A percentile compares a stretch with the other conserved stretches of the same genome.
These are phyloP conservation scores for Galeopsomyia nigrocyanea DNA, from an alignment of 2,888 invertebrate species.

Conservation along the genomic window DNA sequence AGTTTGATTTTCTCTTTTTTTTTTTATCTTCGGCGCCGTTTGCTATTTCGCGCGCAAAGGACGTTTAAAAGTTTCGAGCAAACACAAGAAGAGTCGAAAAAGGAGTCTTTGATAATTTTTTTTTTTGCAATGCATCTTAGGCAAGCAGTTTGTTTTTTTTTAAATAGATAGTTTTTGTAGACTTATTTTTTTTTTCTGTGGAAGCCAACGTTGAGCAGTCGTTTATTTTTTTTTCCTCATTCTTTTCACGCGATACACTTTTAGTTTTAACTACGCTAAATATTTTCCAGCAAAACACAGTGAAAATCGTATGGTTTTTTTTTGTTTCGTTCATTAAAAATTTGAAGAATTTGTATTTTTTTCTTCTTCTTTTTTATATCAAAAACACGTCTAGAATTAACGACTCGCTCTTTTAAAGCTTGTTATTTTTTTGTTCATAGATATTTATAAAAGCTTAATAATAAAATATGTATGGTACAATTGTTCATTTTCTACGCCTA, in stretches of 20 bases:
- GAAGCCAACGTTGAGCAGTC: conserved; percentile 47
- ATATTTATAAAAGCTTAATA: conserved; percentile 46
- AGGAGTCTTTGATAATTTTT: conserved; percentile 1
- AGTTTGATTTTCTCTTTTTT: conserved; percentile 36
- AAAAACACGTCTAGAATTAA: conserved; percentile 47
- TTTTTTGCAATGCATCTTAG: conserved; percentile 38
- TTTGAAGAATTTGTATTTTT: conserved; percentile 27
- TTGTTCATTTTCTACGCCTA: conserved; percentile 28
- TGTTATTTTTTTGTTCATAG: conserved; percentile 30
- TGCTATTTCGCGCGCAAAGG: no score
- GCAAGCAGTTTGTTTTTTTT: conserved; percentile 38
- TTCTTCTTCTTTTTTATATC: conserved; percentile 41
- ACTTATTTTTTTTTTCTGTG: conserved; percentile 8
- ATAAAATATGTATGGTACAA: conserved; percentile 40
- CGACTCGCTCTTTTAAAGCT: conserved; percentile 37
- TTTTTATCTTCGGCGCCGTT: conserved; percentile 6
- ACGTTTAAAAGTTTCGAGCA: no score
- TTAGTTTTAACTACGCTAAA: conserved; percentile 37
- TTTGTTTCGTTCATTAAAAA: conserved; percentile 26
- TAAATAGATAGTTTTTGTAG: no score
- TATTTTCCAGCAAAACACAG: conserved; percentile 47
- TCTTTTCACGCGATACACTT: neutral
- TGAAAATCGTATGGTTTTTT: conserved; percentile 40
- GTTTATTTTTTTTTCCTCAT: conserved; percentile 23
- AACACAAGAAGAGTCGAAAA: no score